Conservation (phyloP, 1,140 invertebrate species). For the Brachionus rubens region DNA sequence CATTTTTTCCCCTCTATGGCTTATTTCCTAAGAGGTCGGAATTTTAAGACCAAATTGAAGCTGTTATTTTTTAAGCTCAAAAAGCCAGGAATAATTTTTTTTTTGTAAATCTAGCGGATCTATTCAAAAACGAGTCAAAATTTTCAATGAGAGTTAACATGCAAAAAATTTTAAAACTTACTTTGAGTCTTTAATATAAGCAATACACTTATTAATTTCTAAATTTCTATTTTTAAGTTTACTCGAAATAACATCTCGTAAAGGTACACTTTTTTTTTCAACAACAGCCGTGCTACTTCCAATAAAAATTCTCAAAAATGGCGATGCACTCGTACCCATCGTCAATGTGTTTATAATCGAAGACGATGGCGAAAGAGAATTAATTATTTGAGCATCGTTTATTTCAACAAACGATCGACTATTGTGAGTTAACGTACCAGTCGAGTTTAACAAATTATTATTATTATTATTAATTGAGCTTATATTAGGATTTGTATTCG, state of each 20-base stretch:
- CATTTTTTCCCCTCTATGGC: no score
- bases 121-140: no score
- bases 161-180: not conserved
- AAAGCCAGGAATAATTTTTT: no score
- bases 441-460: not conserved
- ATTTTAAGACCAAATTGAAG: no score
- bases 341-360: not conserved
- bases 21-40: no score
- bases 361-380: not conserved
- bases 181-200: constrained; percentile 18
- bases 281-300: constrained; percentile 42
- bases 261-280: constrained; percentile 11
- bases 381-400: not conserved
- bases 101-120: no score
- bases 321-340: not conserved
- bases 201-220: constrained; percentile 38
- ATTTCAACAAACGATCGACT: constrained; percentile 44
- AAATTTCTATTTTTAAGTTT: constrained; percentile 41
- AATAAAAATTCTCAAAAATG: constrained; percentile 43
- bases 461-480: not conserved
- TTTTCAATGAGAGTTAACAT: no score
- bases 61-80: no score
- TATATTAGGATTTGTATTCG: not conserved
- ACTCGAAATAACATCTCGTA: not conserved
- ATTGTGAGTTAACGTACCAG: not conserved